These are phyloP conservation scores for Dendronephthya gigantea DNA, from an alignment of 64 coral and sea anemone species.

Conservation along the genomic window DNA sequence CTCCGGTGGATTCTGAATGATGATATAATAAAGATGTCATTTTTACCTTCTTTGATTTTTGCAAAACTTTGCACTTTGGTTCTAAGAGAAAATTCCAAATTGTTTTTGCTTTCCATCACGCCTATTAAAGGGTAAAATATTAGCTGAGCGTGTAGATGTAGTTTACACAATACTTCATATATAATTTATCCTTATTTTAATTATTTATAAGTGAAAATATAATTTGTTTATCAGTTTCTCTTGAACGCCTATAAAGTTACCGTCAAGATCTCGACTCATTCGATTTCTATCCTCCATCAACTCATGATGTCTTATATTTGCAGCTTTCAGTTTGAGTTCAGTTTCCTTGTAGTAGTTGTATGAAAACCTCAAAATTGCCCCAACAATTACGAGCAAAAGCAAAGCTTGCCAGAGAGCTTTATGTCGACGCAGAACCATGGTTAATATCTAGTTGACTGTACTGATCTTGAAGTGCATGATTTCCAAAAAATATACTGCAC, in stretches of 20 bases:
- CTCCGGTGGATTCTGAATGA: no score
- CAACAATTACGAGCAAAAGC: background rate
- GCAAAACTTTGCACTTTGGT: background rate
- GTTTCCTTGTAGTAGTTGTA: background rate
- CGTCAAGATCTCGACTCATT: background rate
- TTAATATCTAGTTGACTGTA: background rate
- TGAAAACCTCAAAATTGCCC: background rate
- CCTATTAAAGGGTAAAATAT: background rate
- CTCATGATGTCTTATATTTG: conserved; percentile 16
- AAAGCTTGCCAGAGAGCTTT: background rate
- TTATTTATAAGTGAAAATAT: no score
- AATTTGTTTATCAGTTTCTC: no score
- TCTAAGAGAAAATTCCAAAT: background rate
- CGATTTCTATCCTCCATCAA: background rate
- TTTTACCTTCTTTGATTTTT: background rate
- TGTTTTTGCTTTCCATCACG: background rate
- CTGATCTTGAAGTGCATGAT: background rate
- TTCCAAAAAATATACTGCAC: background rate
- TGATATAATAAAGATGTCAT: background rate
- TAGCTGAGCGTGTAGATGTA: no score
- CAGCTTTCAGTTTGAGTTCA: background rate
- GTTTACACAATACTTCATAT: no score
- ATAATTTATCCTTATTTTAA: no score
- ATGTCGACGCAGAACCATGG: background rate
- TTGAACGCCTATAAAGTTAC: background rate